Evolutionary conservation across 2,888 invertebrate species (phyloP).

Genomic region (Apeira syringaria): DNA sequence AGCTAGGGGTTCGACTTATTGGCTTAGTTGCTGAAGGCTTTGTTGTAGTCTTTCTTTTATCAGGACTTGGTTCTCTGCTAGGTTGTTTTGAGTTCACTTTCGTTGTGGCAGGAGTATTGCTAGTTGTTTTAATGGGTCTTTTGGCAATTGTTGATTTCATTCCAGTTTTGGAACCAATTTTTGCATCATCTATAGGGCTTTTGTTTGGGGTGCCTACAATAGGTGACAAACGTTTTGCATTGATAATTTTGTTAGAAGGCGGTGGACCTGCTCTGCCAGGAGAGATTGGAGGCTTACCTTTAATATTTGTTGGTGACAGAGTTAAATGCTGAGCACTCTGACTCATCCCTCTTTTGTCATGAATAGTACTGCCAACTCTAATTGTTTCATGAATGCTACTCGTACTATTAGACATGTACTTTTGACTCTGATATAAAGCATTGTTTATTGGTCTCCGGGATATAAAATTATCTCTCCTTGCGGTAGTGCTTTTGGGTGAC

Average conservation of each 20-base stretch:
- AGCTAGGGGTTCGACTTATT: conserved; percentile 56
- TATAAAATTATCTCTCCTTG: conserved; percentile 41
- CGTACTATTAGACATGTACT: conserved; percentile 74
- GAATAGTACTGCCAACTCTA: conserved; percentile 63
- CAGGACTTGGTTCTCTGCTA: conserved; percentile 73
- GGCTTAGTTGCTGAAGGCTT: conserved; percentile 47
- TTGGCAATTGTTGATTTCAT: conserved; percentile 54
- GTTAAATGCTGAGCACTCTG: conserved; percentile 71
- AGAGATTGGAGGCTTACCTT: conserved; percentile 76
- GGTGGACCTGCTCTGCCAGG: conserved; percentile 75
- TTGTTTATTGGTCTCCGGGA: conserved; percentile 51
- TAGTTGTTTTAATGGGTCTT: conserved; percentile 61
- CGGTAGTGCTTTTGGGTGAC: conserved; percentile 59
- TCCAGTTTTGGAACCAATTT: conserved; percentile 59
- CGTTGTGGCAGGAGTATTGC: conserved; percentile 65
- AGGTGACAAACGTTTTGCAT: conserved; percentile 74
- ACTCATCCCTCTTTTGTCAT: conserved; percentile 65
- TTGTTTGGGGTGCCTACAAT: conserved; percentile 79
- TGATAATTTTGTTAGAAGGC: conserved; percentile 70
- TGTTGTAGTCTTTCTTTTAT: conserved; percentile 55
- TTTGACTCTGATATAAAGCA: conserved; percentile 59
- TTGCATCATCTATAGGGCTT: conserved; percentile 68
- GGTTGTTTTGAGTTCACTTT: conserved; percentile 72
- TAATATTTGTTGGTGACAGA: conserved; percentile 63
- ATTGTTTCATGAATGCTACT: conserved; percentile 77